Evolutionary conservation across 2,888 invertebrate species (phyloP), one percentile per base, ranked within the genome.

Genomic region (Yponomeuta sedellus): DNA sequence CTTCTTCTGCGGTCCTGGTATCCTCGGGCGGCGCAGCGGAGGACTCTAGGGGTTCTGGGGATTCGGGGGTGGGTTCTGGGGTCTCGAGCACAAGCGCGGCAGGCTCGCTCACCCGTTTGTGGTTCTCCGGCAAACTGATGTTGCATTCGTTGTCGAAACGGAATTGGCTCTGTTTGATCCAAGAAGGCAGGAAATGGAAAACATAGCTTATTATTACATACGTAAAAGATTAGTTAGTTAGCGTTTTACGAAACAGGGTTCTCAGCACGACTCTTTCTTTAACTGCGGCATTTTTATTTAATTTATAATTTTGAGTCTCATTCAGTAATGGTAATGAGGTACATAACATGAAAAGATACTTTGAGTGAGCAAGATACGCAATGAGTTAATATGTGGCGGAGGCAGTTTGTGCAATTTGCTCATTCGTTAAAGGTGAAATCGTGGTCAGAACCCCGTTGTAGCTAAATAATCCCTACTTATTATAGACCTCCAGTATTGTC

Each of bases 61-160:
- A 61, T 66, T 83, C 81, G 64, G 79, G 79, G 72, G 71, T 73
- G 25, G 66, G 20, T 61, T 58, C 44, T 52, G 44, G 16, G 44
- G 44, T 73, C 28, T 52, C 20, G 22, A 58, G 52, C 57, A 34
- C 59, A 8, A 44, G 59, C 44, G 56, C 39, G 34, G 34, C 39
- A 34, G 39, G 57, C 25, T 71, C 73, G 96, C 96, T 97, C 96
- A 98, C 98, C 97, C 97, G 95, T 94, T 97, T 97, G 93, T 98
- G 98, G 93, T 98, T 98, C 93, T 99, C 99, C 91, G 98, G 97
- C 84, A 99, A 94, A 93, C 96, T 97, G 92, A 97, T 94, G 93
- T 97, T 97, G 93, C 98, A 98, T 94, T 99, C 99, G 93, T 98
- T 99, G 94, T 99, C 99, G 93, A 99, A 99, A 88, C 99, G 96